Base-by-base conservation (phyloP, 2,113 vertebrate genomes). In the Nycticebus coucang region DNA sequence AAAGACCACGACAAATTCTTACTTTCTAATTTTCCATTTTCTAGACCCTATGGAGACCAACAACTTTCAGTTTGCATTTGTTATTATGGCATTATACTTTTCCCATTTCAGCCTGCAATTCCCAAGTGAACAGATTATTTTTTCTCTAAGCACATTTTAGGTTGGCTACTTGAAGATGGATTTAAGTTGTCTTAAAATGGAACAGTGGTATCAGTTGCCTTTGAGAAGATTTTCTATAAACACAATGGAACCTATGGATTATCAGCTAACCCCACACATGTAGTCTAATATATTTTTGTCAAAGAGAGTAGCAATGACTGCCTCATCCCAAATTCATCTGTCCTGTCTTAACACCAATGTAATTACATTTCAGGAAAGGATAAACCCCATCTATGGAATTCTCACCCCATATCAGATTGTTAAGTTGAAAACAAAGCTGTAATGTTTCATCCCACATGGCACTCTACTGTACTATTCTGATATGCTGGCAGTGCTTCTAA, bases 1-100 rank as follows among this genome's bases (percentile, higher is more conserved):
- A 71, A 28, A 81, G 19, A 90, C 72, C 74, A 71, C 74, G 59
- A 77, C 18, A 81, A 28, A 37, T 84, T 92, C 15, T 89, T 80
- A 57, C 50, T 95, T 74, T 69, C 37, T 50, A 75, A 57, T 37
- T 75, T 93, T 72, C 59, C 78, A 66, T 83, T 93, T 92, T 90
- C 80, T 66, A 84, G 84, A 55, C 19, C 62, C 28, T 24, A 30
- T 35, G 26, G 69, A 50, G 21, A 87, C 80, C 87, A 71, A 35
- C 2, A 78, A 17, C 50, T 84, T 94, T 75, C 41, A 64, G 4
- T 55, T 84, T 94, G 57, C 18, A 19, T 92, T 84, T 84, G 64
- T 92, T 87, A 57, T 24, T 35, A 7, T 15, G 59, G 28, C 59
- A 59, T 90, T 87, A 57, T 64, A 8, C 12, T 68, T 94, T 88